Evolutionary conservation across 2,113 vertebrate genomes (phyloP), one percentile per base, ranked within the genome.

Genomic region (Pollachius pollachius): DNA sequence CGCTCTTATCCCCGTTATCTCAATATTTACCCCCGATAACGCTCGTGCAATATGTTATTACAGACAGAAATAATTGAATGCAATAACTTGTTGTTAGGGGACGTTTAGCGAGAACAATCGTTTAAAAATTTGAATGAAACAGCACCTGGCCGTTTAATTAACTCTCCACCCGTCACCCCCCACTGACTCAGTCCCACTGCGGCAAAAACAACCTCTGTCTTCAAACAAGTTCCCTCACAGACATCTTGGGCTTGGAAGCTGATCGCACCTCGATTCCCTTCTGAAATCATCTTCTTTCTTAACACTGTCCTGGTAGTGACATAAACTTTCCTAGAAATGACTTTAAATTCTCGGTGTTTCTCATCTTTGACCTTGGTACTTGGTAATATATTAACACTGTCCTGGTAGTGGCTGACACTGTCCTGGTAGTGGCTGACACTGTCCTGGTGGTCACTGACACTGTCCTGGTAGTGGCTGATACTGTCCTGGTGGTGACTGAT

Each of bases 271-370:
- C 41, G 69, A 80, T 79, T 77, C 64, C 71, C 65, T 65, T 27
- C 25, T 73, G 65, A 74, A 86, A 88, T 85, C 52, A 82, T 83
- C 77, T 41, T 6, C 63, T 75, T 72, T 68, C 41, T 65, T 81
- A 81, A 83, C 69, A 80, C 80, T 68, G 67, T 61, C 15, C 27
- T 37, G 65, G 63, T 81, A 82, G 80, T 74, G 67, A 69, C 37
- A 41, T 41, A 41, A 41, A 41, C 37, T 41, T 3, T 41, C 37
- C 37, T 41, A 41, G 37, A 1, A 41, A 41, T 41, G 37, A 41
- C 37, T 41, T 41, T 9, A 41, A 41, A 41, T 11, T 41, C 2
- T 11, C 9, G 5, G 37, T 41, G 1, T 9, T 6, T 3, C 3
- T 11, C 11, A 1, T 41, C 37, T 9, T 11, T 9, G 37, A 5